These are phyloP conservation scores for Gopherus flavomarginatus DNA, from an alignment of 2,113 vertebrate genomes.

Conservation along the genomic window DNA sequence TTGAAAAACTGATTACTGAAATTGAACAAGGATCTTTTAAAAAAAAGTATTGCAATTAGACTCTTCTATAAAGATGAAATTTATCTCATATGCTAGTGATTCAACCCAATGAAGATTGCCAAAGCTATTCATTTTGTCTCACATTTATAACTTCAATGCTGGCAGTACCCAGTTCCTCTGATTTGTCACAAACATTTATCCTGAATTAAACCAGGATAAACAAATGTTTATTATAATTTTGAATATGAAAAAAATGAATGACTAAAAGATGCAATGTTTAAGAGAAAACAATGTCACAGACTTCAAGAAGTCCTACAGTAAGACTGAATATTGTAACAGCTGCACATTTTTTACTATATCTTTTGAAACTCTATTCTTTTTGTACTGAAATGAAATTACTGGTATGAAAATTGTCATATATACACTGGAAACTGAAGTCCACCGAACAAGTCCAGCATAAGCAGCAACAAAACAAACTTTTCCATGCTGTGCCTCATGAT, in stretches of 20 bases:
- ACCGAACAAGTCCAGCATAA: background rate
- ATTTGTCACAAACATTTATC: background rate
- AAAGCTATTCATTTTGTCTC: background rate
- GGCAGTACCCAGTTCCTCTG: background rate
- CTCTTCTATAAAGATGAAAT: background rate
- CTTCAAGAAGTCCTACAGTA: accelerated
- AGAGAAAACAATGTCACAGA: background rate
- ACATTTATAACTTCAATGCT: background rate
- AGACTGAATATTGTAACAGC: background rate
- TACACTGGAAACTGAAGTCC: background rate
- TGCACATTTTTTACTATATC: accelerated
- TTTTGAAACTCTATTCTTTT: background rate
- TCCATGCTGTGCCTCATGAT: background rate
- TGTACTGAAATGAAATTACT: background rate
- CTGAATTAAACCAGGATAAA: background rate
- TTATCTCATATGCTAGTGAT: background rate
- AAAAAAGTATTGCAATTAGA: background rate
- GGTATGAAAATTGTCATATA: background rate
- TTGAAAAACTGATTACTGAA: background rate
- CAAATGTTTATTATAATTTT: background rate
- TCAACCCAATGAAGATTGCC: background rate
- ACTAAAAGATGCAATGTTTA: background rate
- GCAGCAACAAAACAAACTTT: background rate
- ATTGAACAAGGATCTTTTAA: background rate
- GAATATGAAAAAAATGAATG: background rate